Evolutionary conservation across 2,888 invertebrate species (phyloP).

Genomic region (Blomia tropicalis): DNA sequence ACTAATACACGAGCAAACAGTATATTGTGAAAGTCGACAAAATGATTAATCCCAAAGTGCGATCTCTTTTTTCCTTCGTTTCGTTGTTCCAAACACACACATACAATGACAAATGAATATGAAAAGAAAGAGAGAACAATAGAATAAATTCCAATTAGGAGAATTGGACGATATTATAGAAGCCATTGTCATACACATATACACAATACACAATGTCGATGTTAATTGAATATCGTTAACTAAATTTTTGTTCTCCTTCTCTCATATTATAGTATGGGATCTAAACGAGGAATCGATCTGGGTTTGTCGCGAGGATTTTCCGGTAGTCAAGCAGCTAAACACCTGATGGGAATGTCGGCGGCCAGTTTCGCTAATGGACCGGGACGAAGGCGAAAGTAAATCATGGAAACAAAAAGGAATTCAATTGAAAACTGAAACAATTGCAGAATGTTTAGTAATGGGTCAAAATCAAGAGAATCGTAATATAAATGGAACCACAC

Average conservation of each 20-base stretch:
- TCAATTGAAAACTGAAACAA: too few relatives aligned
- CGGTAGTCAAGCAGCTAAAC: slow-evolving; percentile 74
- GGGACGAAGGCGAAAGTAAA: slow-evolving; percentile 39
- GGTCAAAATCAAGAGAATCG: too few relatives aligned
- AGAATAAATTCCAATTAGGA: neutral
- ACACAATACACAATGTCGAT: neutral
- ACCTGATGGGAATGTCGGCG: slow-evolving; percentile 72
- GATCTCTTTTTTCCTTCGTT: too few relatives aligned
- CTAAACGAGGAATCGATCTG: slow-evolving; percentile 69
- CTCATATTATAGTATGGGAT: slow-evolving; percentile 35
- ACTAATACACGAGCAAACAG: too few relatives aligned
- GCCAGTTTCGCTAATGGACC: slow-evolving; percentile 78
- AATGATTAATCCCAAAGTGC: too few relatives aligned
- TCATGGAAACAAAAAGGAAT: neutral
- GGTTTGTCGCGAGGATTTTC: slow-evolving; percentile 75
- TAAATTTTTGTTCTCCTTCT: too few relatives aligned
- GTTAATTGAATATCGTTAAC: neutral
- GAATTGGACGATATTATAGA: neutral
- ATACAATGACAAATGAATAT: too few relatives aligned
- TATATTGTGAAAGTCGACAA: too few relatives aligned
- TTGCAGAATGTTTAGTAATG: too few relatives aligned
- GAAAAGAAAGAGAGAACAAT: neutral
- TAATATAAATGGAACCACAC: neutral
- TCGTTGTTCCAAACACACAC: too few relatives aligned
- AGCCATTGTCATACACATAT: neutral